Evolutionary conservation across 2,797 vertebrate genomes (phyloP).

Genomic region (Melanotaenia pygmaea): DNA sequence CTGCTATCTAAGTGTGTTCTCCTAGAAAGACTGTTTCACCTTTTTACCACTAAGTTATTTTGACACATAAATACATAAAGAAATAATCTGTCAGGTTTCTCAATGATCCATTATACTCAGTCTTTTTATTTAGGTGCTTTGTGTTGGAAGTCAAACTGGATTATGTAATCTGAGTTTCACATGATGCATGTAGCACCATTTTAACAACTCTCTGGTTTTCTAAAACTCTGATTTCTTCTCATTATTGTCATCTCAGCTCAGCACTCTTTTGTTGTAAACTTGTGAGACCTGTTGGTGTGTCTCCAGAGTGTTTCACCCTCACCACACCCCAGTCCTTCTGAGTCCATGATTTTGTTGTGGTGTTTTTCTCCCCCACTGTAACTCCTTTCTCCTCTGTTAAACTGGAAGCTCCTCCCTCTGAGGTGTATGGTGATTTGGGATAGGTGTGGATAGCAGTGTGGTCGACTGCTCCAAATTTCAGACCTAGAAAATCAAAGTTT

Average conservation of each 20-base stretch:
- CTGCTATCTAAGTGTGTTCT: background rate
- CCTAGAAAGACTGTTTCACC: background rate
- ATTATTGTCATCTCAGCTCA: background rate
- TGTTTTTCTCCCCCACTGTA: slow-evolving; percentile 48
- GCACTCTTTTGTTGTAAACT: background rate
- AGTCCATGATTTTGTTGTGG: slow-evolving; percentile 60
- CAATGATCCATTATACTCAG: background rate
- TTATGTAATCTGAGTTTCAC: background rate
- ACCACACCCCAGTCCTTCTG: slow-evolving; percentile 61
- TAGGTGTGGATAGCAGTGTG: slow-evolving; percentile 45
- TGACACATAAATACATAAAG: background rate
- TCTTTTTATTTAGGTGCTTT: background rate
- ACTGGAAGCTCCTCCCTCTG: slow-evolving; percentile 48
- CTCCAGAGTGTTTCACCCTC: slow-evolving; percentile 43
- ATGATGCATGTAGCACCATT: background rate
- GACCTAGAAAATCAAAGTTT: too few relatives aligned
- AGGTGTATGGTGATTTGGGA: slow-evolving; percentile 47
- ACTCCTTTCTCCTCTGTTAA: slow-evolving; percentile 55
- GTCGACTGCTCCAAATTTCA: background rate
- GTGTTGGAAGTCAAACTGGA: background rate
- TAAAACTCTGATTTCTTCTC: background rate
- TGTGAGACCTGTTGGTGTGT: slow-evolving; percentile 21
- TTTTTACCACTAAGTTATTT: background rate
- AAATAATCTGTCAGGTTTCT: background rate
- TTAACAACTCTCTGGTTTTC: background rate